phyloP scores from a whole-genome alignment of 1,140 invertebrate genomes.

The Whitmania pigra region DNA sequence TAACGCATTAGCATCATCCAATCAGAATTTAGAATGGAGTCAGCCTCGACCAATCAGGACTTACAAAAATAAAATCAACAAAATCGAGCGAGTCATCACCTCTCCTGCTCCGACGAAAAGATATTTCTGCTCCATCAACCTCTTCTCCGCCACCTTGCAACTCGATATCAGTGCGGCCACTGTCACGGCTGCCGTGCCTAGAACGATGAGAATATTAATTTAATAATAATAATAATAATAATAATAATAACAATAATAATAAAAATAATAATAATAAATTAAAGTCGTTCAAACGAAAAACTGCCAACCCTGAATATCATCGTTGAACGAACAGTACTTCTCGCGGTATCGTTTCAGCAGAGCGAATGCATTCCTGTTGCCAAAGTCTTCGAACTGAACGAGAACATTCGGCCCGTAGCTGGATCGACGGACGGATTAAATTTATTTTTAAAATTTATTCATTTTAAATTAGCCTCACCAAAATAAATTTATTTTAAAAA shows the following conservation, averaged over 20 bases:
- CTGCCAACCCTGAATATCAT: slow-evolving; percentile 42
- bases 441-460: background rate
- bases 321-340: slow-evolving; percentile 42
- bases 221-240: background rate
- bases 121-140: slow-evolving; percentile 36
- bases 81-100: slow-evolving; percentile 27
- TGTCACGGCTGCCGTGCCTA: slow-evolving; percentile 42
- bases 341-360: slow-evolving; percentile 41
- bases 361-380: slow-evolving; percentile 41
- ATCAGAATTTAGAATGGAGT: no score
- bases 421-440: slow-evolving; percentile 21
- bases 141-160: slow-evolving; percentile 35
- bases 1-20: no score
- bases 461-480: no score
- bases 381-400: slow-evolving; percentile 45
- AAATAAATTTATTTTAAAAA: no score
- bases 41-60: no score
- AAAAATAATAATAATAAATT: no score
- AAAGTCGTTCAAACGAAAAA: background rate
- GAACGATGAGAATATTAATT: background rate
- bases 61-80: no score
- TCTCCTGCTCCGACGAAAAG: slow-evolving; percentile 43
- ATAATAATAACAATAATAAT: no score
- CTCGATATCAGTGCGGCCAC: slow-evolving; percentile 37
- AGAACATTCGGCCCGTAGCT: slow-evolving; percentile 40